phyloP scores from a whole-genome alignment of 2,113 vertebrate genomes.

The Microcebus tavaratra region DNA sequence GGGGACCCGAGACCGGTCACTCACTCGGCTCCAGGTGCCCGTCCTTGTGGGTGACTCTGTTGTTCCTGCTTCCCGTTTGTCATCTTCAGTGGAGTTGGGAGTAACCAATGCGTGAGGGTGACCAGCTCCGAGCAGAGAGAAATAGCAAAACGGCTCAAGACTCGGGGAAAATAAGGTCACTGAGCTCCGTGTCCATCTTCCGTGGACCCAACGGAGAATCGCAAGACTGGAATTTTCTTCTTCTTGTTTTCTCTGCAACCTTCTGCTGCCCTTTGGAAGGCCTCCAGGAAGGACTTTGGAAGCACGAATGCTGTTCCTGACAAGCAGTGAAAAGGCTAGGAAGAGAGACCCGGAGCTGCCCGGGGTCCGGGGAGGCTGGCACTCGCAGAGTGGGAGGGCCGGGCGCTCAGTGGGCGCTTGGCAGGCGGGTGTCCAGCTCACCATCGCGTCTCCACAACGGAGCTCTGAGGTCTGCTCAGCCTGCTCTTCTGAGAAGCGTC shows the following conservation, averaged over 20 bases:
- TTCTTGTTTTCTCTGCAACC: background rate
- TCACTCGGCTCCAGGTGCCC: fast-evolving
- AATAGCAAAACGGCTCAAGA: background rate
- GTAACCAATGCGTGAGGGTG: fast-evolving
- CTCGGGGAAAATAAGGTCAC: fast-evolving
- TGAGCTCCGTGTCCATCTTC: fast-evolving
- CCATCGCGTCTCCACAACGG: too few species aligned
- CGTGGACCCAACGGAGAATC: fast-evolving
- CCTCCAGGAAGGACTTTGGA: background rate
- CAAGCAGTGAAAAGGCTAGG: background rate
- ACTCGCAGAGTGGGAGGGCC: background rate
- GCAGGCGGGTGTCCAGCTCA: background rate
- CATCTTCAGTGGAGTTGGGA: background rate
- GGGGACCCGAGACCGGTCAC: fast-evolving
- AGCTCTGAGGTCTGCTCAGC: background rate
- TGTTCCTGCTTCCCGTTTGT: background rate
- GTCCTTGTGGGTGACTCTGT: fast-evolving
- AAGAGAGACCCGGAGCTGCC: background rate
- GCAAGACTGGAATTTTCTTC: background rate
- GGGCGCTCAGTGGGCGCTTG: too few species aligned
- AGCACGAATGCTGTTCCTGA: too few species aligned
- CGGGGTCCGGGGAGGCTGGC: too few species aligned
- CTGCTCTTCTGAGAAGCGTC: background rate
- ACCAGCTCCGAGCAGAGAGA: fast-evolving
- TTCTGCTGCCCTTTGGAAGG: background rate